Evolutionary conservation across 2,113 vertebrate species (phyloP).

Genomic region (Willisornis vidua): DNA sequence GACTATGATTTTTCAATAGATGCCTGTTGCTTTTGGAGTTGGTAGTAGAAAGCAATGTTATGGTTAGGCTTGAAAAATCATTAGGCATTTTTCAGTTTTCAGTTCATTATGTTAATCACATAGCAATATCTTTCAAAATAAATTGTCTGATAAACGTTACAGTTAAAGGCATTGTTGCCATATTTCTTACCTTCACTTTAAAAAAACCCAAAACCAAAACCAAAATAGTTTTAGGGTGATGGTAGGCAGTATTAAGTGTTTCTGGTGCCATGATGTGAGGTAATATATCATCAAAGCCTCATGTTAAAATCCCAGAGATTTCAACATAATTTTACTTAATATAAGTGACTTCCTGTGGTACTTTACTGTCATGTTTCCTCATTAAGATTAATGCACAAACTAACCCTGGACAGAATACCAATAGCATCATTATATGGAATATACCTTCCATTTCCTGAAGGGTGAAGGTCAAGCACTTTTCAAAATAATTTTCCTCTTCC

Average conservation of each 20-base stretch:
- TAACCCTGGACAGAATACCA: neutral
- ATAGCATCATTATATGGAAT: neutral
- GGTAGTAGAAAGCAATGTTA: neutral
- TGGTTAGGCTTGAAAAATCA: neutral
- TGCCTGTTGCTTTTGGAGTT: neutral
- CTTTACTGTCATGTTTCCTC: neutral
- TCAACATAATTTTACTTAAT: neutral
- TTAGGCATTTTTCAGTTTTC: neutral
- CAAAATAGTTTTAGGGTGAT: neutral
- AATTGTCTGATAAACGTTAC: neutral
- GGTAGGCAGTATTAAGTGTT: neutral
- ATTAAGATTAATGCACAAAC: neutral
- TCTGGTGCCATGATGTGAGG: neutral
- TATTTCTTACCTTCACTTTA: neutral
- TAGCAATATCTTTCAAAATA: neutral
- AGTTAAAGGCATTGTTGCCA: neutral
- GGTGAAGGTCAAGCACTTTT: neutral
- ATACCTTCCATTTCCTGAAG: neutral
- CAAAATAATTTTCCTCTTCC: neutral
- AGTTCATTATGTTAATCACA: neutral
- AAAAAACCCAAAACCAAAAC: neutral
- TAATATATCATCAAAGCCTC: neutral
- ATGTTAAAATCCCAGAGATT: neutral
- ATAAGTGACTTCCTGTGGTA: neutral
- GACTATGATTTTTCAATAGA: neutral